Conservation (phyloP, 2,797 vertebrate species). For the Aldrovandia affinis region DNA sequence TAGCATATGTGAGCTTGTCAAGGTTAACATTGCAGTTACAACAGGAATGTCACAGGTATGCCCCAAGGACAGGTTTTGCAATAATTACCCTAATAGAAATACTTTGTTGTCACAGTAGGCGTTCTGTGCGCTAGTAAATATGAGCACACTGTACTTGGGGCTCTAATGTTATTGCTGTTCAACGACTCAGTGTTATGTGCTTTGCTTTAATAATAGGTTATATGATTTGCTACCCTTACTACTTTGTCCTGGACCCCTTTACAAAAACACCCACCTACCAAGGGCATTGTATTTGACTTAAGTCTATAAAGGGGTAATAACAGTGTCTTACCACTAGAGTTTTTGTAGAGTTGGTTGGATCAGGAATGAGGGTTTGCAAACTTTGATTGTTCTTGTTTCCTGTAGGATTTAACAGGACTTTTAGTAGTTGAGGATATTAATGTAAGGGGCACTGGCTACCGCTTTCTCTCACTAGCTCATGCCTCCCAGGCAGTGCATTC, state of each 20-base stretch:
- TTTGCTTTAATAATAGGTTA: not conserved
- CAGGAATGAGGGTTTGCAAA: not conserved
- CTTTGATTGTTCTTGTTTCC: not conserved
- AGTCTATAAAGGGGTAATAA: not conserved
- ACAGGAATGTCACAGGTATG: slow-evolving; percentile 1
- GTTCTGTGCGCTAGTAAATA: not conserved
- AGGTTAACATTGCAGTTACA: slow-evolving; percentile 2
- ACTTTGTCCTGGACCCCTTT: not conserved
- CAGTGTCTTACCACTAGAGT: not conserved
- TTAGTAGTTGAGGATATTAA: not conserved
- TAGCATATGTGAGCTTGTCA: not conserved
- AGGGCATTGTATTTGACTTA: not conserved
- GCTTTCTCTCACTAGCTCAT: not conserved
- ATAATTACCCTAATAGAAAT: not conserved
- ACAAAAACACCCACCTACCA: not conserved
- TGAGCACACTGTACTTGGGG: not conserved
- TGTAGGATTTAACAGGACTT: not conserved
- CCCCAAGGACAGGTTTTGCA: not conserved
- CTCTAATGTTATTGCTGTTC: not conserved
- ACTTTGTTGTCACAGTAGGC: not conserved
- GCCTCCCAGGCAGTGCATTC: not conserved
- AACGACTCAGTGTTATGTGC: not conserved
- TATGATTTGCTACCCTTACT: not conserved
- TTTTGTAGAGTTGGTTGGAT: not conserved
- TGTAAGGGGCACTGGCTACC: not conserved